Percentiles rank a stretch among this genome's conserved stretches.
These are phyloP conservation scores for Synanthedon tipuliformis DNA, from an alignment of 2,888 invertebrate species.

Conservation along the genomic window DNA sequence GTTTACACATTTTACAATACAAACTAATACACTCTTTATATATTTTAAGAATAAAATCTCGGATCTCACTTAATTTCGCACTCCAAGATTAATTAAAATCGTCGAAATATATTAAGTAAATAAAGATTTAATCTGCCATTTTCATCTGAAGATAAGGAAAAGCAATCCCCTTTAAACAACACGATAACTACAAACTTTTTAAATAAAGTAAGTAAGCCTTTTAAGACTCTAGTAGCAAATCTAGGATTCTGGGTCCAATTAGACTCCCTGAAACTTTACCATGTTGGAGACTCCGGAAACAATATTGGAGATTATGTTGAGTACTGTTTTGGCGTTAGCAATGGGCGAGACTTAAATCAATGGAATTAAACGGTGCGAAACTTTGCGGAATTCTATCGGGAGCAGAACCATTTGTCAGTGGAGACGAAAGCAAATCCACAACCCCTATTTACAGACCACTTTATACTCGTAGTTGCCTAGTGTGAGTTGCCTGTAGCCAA, in stretches of 20 bases:
- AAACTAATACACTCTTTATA: too few species aligned
- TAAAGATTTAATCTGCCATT: too few species aligned
- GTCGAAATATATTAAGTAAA: too few species aligned
- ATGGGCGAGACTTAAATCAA: conserved; percentile 20
- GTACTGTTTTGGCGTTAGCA: conserved; percentile 5
- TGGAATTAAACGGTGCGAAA: conserved; percentile 22
- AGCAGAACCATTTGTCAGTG: conserved; percentile 10
- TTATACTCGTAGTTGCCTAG: conserved; percentile 23
- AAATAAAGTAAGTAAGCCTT: not conserved
- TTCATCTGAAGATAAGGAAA: too few species aligned
- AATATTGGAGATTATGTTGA: conserved; percentile 6
- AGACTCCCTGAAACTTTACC: conserved; percentile 14
- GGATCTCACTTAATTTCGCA: too few species aligned
- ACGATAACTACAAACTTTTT: too few species aligned
- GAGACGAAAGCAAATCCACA: conserved; percentile 27
- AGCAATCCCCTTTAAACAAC: too few species aligned
- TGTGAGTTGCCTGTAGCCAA: conserved; percentile 11
- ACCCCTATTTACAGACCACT: conserved; percentile 33
- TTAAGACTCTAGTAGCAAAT: conserved; percentile 3
- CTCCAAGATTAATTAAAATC: too few species aligned
- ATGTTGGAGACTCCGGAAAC: conserved; percentile 8
- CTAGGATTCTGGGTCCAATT: conserved; percentile 14
- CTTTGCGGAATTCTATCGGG: conserved; percentile 21
- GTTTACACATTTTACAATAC: conserved; percentile 5
- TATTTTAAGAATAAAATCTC: too few species aligned